Percentiles rank a stretch among this genome's conserved stretches.
phyloP scores from a whole-genome alignment of 2,113 vertebrate species.

The Urocolius indicus region DNA sequence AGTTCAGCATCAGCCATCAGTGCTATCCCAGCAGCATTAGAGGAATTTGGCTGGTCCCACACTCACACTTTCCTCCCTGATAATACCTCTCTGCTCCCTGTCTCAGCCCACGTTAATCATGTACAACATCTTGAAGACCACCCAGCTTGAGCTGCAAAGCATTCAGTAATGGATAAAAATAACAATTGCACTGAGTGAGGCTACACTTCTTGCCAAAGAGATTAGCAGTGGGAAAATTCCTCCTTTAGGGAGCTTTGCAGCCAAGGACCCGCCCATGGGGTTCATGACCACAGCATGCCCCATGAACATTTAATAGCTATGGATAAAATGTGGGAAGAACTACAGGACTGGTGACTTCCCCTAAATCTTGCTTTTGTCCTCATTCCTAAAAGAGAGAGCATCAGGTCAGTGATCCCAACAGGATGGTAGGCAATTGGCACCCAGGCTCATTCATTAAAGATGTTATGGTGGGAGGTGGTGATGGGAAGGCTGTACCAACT shows the following conservation, averaged over 20 bases:
- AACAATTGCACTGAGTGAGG: neutral
- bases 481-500: neutral
- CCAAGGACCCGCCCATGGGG: neutral
- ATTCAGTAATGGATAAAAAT: neutral
- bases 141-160: constrained; percentile 1
- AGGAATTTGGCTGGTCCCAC: neutral
- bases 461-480: neutral
- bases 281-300: neutral
- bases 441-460: neutral
- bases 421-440: fast-evolving
- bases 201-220: neutral
- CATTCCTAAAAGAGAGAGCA: neutral
- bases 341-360: neutral
- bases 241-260: constrained; percentile 16
- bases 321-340: neutral
- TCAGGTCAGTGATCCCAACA: fast-evolving
- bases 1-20: neutral
- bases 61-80: fast-evolving
- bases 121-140: neutral
- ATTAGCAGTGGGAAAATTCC: constrained; percentile 41
- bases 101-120: neutral
- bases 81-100: neutral
- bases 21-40: neutral
- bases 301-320: fast-evolving
- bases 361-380: neutral